phyloP scores from a whole-genome alignment of 1,140 invertebrate genomes.

The Nebria ingens region DNA sequence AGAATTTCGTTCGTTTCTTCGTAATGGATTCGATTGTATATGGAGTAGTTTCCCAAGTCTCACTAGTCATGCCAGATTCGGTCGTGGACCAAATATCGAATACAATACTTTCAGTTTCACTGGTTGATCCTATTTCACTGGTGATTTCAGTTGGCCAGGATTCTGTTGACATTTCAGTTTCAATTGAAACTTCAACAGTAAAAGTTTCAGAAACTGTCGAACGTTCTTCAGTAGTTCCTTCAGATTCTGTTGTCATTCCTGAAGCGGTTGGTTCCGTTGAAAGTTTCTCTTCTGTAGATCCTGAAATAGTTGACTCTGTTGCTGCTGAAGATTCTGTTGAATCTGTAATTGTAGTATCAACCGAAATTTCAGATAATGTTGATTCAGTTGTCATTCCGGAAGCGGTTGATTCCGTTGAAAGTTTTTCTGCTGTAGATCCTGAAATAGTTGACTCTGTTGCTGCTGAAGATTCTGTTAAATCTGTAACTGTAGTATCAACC shows the following conservation, averaged over 20 bases:
- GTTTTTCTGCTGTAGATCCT: slow-evolving; percentile 3
- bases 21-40: slow-evolving; percentile 38
- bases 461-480: too few species aligned
- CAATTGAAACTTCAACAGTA: not conserved
- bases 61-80: slow-evolving; percentile 15
- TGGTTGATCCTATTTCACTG: slow-evolving; percentile 13
- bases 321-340: not conserved
- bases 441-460: slow-evolving; percentile 15
- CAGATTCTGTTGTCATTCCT: not conserved
- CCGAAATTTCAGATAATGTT: not conserved
- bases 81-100: slow-evolving; percentile 34
- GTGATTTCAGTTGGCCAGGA: slow-evolving; percentile 17
- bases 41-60: slow-evolving; percentile 28
- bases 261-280: not conserved
- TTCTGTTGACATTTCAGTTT: slow-evolving; percentile 15
- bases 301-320: not conserved
- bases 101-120: slow-evolving; percentile 20
- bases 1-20: slow-evolving; percentile 47
- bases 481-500: slow-evolving; percentile 18
- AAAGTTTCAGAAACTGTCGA: not conserved
- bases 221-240: not conserved
- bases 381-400: slow-evolving; percentile 1
- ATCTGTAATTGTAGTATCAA: too few species aligned
- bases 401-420: not conserved
- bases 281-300: not conserved